phyloP scores from a whole-genome alignment of 2,113 vertebrate genomes.

The Tragelaphus scriptus region DNA sequence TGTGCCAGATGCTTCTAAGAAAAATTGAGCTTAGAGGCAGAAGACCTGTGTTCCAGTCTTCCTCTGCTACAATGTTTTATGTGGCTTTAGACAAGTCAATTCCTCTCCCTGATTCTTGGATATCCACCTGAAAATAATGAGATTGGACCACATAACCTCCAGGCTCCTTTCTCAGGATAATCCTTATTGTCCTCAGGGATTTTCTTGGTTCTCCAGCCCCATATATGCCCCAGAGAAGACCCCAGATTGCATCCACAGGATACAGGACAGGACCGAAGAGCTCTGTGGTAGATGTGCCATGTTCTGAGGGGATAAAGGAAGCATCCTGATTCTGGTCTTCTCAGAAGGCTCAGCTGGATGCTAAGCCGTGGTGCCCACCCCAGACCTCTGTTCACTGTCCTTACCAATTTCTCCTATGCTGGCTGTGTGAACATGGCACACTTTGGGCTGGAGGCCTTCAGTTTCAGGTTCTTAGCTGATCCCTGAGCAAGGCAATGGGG shows the following conservation, averaged over 20 bases:
- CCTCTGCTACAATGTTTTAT: neutral
- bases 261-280: neutral
- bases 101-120: neutral
- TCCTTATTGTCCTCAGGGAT: neutral
- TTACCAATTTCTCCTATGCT: neutral
- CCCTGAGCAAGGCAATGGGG: neutral
- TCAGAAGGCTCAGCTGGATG: neutral
- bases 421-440: neutral
- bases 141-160: neutral
- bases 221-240: neutral
- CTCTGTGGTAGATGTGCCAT: neutral
- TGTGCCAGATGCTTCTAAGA: neutral
- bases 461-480: slow-evolving; percentile 25
- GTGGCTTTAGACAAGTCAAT: neutral
- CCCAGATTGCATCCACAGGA: no score
- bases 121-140: neutral
- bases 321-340: neutral
- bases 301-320: neutral
- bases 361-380: neutral
- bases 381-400: neutral
- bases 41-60: neutral
- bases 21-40: neutral
- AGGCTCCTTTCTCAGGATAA: neutral
- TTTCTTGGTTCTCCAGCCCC: neutral
- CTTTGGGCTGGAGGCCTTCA: neutral